Evolutionary conservation across 2,888 invertebrate species (phyloP).

Genomic region (Athetis lepigone): DNA sequence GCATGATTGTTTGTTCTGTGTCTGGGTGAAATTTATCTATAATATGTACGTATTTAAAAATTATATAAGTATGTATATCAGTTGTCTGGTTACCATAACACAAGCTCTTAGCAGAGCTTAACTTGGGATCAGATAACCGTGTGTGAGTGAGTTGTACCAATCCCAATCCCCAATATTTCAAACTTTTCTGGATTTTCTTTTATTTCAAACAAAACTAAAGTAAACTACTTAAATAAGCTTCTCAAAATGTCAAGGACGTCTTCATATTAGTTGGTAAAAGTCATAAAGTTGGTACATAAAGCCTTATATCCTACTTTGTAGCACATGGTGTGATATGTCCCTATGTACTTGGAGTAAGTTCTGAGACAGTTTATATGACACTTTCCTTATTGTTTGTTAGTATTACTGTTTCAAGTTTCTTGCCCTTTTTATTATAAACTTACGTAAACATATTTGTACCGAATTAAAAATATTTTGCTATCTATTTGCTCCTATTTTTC

Average conservation of each 20-base stretch:
- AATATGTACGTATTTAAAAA: too few species aligned
- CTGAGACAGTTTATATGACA: constrained; percentile 26
- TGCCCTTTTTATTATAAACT: background rate
- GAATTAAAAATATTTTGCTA: too few species aligned
- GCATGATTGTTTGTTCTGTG: too few species aligned
- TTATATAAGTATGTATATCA: too few species aligned
- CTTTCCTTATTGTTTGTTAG: constrained; percentile 16
- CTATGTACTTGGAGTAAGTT: constrained; percentile 19
- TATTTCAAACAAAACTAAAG: background rate
- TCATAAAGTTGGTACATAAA: constrained; percentile 22
- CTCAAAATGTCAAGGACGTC: constrained; percentile 22
- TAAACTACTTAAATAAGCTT: background rate
- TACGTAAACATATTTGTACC: too few species aligned
- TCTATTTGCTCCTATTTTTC: too few species aligned
- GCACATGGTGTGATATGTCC: constrained; percentile 29
- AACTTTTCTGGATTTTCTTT: background rate
- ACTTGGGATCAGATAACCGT: too few species aligned
- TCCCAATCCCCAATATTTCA: too few species aligned
- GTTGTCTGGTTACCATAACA: too few species aligned
- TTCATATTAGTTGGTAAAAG: constrained; percentile 43
- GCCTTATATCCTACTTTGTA: constrained; percentile 39
- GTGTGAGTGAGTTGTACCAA: too few species aligned
- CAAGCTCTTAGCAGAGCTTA: too few species aligned
- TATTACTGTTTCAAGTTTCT: constrained; percentile 20
- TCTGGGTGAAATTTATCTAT: too few species aligned